Base-by-base conservation (phyloP, 1,140 invertebrate species). In the Hetaerina americana region DNA sequence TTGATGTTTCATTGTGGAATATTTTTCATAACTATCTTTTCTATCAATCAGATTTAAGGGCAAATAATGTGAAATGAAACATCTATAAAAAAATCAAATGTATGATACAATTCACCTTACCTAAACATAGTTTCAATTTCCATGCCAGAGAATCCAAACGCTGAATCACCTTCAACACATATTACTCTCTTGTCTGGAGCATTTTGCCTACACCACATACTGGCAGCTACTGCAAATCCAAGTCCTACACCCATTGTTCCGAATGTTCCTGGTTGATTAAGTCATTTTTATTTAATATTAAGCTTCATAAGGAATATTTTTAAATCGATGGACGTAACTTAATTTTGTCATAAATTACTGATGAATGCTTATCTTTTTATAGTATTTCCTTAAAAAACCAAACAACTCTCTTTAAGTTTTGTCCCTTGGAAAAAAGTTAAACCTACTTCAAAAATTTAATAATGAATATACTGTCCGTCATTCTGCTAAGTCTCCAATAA, bases 111-210 rank as follows among this genome's bases (percentile, higher is more conserved):
- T n/a, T n/a, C n/a, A n/a, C n/a, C n/a, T 75, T 79, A 89, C 88
- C 89, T 86, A 77, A 90, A 90, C 87, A 97, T 93, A 0, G 96
- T 98, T 84, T 98, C 96, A 26, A 98, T 85, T 85, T 99, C 96
- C 95, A 98, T 96, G 70, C 92, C 96, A 71, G 94, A 96, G 82
- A 98, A 98, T 2, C 96, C 96, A 83, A 99, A 97, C 8, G 96
- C 96, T 72, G 93, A 96, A 80, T 99, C 96, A 0, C 96, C 95
- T 83, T 97, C 92, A 0, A 97, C 88, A 75, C 87, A 89, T 40
- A 97, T 83, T 0, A 98, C 94, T 76, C 89, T 84, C 78, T 96
- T 96, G 0, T 82, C 81, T 0, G 93, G 92, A 18, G 86, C 85
- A 80, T 91, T 82, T 77, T 96, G 89, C 75, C 90, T 87, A 78